These are phyloP conservation scores for Andrena hattorfiana DNA, from an alignment of 2,888 invertebrate genomes.

Conservation along the genomic window DNA sequence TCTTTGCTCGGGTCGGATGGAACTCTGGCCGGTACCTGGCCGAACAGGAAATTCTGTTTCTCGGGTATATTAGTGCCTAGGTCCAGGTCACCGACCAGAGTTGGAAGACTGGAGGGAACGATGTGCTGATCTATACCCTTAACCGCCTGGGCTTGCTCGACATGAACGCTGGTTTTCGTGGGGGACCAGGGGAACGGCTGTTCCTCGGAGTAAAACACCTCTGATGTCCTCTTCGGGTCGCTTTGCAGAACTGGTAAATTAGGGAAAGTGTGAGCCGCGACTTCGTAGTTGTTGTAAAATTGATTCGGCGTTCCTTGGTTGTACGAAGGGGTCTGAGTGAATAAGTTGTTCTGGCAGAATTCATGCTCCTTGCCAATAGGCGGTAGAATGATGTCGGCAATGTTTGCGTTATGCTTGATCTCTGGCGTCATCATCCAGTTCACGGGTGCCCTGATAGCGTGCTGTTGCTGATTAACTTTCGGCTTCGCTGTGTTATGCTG, in stretches of 20 bases:
- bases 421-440: constrained; percentile 89
- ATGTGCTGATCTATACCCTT: constrained; percentile 83
- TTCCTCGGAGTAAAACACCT: constrained; percentile 83
- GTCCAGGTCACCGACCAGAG: constrained; percentile 88
- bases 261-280: constrained; percentile 79
- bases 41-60: constrained; percentile 82
- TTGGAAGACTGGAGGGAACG: constrained; percentile 87
- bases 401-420: constrained; percentile 83
- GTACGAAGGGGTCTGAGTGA: constrained; percentile 80
- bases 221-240: constrained; percentile 77
- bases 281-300: constrained; percentile 84
- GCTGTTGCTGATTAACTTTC: constrained; percentile 81
- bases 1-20: constrained; percentile 74
- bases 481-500: constrained; percentile 70
- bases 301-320: constrained; percentile 82
- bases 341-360: constrained; percentile 83
- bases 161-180: constrained; percentile 85
- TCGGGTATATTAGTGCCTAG: constrained; percentile 84
- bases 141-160: constrained; percentile 79
- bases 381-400: constrained; percentile 85
- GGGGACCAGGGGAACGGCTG: constrained; percentile 87
- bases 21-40: constrained; percentile 74
- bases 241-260: constrained; percentile 80
- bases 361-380: constrained; percentile 85
- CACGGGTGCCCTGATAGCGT: constrained; percentile 85